These are phyloP conservation scores for Pocillopora verrucosa DNA, from an alignment of 64 coral and sea anemone species.

Conservation along the genomic window DNA sequence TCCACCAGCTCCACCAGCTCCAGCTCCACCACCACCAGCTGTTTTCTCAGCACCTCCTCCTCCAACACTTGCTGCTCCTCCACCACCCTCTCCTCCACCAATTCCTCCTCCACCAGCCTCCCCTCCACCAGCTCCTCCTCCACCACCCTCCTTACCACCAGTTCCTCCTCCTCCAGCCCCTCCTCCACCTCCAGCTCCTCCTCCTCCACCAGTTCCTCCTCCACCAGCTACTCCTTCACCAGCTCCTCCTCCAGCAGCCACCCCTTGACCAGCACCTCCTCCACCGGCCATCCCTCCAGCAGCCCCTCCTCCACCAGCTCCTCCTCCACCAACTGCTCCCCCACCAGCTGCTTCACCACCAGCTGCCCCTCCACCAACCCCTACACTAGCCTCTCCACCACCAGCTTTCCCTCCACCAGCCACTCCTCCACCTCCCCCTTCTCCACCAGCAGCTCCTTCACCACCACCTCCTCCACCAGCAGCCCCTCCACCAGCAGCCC, in stretches of 20 bases:
- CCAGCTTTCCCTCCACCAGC: constrained; percentile 12
- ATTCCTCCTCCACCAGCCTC: constrained; percentile 14
- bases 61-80: not conserved
- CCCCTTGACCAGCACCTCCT: not conserved
- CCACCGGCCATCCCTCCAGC: not conserved
- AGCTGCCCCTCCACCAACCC: not conserved
- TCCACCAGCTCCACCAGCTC: constrained; percentile 1
- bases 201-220: constrained; percentile 10
- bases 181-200: not conserved
- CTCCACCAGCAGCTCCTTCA: not conserved
- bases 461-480: not conserved
- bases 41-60: not conserved
- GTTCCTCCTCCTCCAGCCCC: not conserved
- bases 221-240: constrained; percentile 2
- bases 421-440: not conserved
- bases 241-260: not conserved
- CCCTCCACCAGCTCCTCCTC: constrained; percentile 9
- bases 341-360: not conserved
- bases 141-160: not conserved
- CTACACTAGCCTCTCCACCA: not conserved
- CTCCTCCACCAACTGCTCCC: constrained; percentile 21
- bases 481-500: constrained; percentile 32
- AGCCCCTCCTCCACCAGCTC: constrained; percentile 10
- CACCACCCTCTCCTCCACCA: constrained; percentile 27
- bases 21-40: constrained; percentile 1